Percentiles rank a stretch among this genome's conserved stretches.
Evolutionary conservation across 35 echinoderm and acorn worm species (phyloP).

Genomic region (Patiria miniata): DNA sequence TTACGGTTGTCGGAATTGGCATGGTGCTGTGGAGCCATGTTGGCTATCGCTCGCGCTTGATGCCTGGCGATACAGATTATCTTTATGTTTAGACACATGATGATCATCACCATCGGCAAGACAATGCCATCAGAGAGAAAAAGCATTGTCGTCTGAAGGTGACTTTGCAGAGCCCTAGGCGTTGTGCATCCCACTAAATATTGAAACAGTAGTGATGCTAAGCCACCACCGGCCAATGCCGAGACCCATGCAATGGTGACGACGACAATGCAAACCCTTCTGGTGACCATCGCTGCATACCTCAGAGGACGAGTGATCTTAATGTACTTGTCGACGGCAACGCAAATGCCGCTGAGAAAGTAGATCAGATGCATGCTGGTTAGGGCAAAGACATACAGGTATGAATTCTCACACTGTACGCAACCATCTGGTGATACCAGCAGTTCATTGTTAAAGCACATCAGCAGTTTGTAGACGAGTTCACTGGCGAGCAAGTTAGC

Average conservation of each 20-base stretch:
- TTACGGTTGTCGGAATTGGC: not conserved
- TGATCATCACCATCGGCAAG: not conserved
- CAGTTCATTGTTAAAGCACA: no score
- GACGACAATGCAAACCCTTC: not conserved
- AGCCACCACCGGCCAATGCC: not conserved
- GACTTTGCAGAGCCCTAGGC: no score
- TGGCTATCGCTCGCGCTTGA: not conserved
- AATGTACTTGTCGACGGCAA: not conserved
- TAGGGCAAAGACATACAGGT: not conserved
- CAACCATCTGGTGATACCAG: no score
- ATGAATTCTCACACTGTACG: no score
- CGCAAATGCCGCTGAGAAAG: not conserved
- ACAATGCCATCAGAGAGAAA: not conserved
- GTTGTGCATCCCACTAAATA: no score
- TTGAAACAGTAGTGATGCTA: no score
- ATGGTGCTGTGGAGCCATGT: not conserved
- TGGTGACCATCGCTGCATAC: not conserved
- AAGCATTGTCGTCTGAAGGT: not conserved
- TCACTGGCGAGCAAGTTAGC: not conserved
- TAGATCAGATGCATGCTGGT: not conserved
- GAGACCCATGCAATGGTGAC: not conserved
- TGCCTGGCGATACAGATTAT: not conserved
- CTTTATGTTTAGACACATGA: not conserved
- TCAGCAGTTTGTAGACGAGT: no score
- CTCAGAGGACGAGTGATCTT: not conserved